These are phyloP conservation scores for Cydia pomonella DNA, from an alignment of 1,140 invertebrate genomes.

Conservation along the genomic window DNA sequence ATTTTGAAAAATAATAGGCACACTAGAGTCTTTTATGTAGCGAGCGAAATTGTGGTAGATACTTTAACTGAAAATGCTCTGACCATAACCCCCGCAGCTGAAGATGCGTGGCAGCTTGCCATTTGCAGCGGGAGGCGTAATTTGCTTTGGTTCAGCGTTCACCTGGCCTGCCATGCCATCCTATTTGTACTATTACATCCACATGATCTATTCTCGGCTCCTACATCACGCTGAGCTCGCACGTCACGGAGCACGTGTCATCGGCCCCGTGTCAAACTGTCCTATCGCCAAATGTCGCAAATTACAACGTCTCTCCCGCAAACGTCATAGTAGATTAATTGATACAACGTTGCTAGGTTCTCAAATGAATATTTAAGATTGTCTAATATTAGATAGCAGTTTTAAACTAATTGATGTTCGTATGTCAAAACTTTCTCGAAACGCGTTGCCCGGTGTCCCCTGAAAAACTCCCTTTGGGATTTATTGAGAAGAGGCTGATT, in stretches of 20 bases:
- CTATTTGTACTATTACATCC: conserved; percentile 25
- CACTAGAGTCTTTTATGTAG: not conserved
- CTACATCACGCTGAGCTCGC: conserved; percentile 62
- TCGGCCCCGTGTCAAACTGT: conserved; percentile 41
- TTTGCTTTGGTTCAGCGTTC: conserved; percentile 47
- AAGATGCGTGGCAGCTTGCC: conserved; percentile 55
- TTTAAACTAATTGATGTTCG: no score
- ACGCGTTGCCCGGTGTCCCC: no score
- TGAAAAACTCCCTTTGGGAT: no score
- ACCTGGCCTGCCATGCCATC: conserved; percentile 40
- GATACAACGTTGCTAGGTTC: not conserved
- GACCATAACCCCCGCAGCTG: conserved; percentile 40
- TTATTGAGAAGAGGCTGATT: no score
- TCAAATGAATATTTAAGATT: not conserved
- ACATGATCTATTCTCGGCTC: conserved; percentile 52
- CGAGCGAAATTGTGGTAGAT: not conserved
- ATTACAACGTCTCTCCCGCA: conserved; percentile 27
- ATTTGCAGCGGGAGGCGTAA: conserved; percentile 44
- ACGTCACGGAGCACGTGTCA: conserved; percentile 62
- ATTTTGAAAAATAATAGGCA: not conserved
- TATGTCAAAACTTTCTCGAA: no score
- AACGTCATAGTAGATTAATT: conserved; percentile 26
- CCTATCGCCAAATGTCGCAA: conserved; percentile 37
- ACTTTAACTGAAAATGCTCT: conserved; percentile 3
- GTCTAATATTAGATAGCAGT: no score